A percentile compares a stretch with the other conserved stretches of the same genome.
These are phyloP conservation scores for Holcopasites calliopsidis DNA, from an alignment of 1,140 invertebrate species.

Conservation along the genomic window DNA sequence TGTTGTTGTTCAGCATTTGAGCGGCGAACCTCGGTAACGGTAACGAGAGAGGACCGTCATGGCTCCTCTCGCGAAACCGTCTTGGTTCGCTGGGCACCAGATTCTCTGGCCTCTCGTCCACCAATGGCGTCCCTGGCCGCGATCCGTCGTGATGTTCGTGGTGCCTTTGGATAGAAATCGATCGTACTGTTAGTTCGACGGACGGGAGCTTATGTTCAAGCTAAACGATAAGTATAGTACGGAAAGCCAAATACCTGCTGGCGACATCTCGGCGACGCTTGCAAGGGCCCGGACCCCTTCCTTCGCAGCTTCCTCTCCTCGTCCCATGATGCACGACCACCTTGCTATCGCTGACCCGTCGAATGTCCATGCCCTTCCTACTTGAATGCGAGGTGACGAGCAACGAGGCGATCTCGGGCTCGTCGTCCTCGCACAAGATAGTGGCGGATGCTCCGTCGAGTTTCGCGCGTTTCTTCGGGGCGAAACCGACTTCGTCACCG, in stretches of 20 bases:
- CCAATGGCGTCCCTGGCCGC: constrained; percentile 89
- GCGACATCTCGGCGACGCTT: constrained; percentile 74
- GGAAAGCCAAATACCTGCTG: constrained; percentile 66
- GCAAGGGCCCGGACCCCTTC: constrained; percentile 75
- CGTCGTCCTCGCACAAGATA: constrained; percentile 78
- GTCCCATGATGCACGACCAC: constrained; percentile 77
- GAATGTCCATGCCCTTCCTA: constrained; percentile 80
- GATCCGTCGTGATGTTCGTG: constrained; percentile 84
- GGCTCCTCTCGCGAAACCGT: constrained; percentile 83
- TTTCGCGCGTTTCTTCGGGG: constrained; percentile 84
- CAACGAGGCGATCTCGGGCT: constrained; percentile 77
- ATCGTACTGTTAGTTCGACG: constrained; percentile 2
- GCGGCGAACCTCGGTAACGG: constrained; percentile 92
- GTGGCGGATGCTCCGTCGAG: constrained; percentile 78
- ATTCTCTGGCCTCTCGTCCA: constrained; percentile 90
- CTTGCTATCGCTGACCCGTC: constrained; percentile 79
- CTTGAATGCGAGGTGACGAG: constrained; percentile 77
- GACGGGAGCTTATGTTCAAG: too few species aligned
- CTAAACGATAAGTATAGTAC: not conserved
- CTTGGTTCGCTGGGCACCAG: constrained; percentile 86
- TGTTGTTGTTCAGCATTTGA: constrained; percentile 82
- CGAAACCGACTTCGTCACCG: constrained; percentile 84
- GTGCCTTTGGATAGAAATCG: constrained; percentile 60
- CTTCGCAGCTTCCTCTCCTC: constrained; percentile 79
- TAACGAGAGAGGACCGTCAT: constrained; percentile 86